phyloP scores from a whole-genome alignment of 2,797 vertebrate genomes.

The Phrynocephalus vlangalii region DNA sequence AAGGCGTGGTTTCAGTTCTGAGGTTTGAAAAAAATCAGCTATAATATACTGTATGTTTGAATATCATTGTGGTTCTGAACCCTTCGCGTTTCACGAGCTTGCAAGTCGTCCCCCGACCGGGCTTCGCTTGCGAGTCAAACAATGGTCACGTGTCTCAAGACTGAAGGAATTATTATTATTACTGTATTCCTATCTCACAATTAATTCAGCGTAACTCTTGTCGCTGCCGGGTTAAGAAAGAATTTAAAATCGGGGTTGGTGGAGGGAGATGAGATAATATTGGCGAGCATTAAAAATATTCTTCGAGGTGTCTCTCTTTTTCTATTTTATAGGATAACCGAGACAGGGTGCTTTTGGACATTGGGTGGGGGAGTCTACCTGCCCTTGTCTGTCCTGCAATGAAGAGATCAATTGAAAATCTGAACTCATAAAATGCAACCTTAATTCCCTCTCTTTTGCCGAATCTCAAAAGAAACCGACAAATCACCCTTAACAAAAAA shows the following conservation, averaged over 20 bases:
- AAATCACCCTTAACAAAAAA: too few species aligned
- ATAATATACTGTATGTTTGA: background rate
- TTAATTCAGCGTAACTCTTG: background rate
- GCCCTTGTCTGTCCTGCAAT: background rate
- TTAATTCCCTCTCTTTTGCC: background rate
- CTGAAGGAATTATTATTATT: too few species aligned
- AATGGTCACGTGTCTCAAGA: background rate
- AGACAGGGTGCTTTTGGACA: background rate
- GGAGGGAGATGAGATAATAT: background rate
- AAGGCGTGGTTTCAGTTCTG: background rate
- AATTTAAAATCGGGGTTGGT: too few species aligned
- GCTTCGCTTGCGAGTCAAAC: background rate
- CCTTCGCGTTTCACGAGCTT: background rate
- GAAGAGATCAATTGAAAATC: background rate
- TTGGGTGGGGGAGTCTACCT: background rate
- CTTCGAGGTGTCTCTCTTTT: background rate
- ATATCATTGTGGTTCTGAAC: background rate
- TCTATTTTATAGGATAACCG: background rate
- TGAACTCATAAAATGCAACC: background rate
- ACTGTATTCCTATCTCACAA: background rate
- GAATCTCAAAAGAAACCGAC: background rate
- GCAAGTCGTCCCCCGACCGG: background rate
- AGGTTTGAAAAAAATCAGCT: background rate
- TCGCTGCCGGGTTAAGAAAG: background rate
- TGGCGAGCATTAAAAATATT: background rate